Base-by-base conservation (phyloP, 1,140 invertebrate genomes). In the Drosophila equinoxialis region DNA sequence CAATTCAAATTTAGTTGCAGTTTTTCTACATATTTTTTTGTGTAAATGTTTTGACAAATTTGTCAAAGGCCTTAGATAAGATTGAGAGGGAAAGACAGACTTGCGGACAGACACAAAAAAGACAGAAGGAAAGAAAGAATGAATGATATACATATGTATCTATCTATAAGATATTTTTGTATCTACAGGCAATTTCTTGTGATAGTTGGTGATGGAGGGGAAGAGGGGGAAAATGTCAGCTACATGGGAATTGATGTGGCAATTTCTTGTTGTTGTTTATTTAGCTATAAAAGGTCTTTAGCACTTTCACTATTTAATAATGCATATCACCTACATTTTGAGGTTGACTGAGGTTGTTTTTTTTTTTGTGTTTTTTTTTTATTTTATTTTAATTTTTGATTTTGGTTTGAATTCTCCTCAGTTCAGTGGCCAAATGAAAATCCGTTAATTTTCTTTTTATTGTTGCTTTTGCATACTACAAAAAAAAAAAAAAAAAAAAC, bases 231-330 rank as follows among this genome's bases (percentile, higher is more conserved):
- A 14, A 7, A n/a, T 14, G 7, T 5, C 45, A 48, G 45, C 42
- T 17, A 45, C 42, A 48, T 20, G 39, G 68, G 58, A 42, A 58
- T 39, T 42, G 65, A 74, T 75, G 65, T 75, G 61, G 71, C 65
- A 69, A 65, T 23, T 64, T 55, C 39, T 69, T 76, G 60, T 55
- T 76, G 55, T 55, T 66, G 13, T 54, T 63, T 42, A 33, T n/a
- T 30, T 39, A 54, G 57, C 11, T 20, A 33, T 17, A 48, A 23
- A 26, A 33, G 76, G 83, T 87, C 83, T 86, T 87, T 45, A 17
- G 84, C 83, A 87, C 83, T 87, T 87, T 87, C 83, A 81, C 83
- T 89, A 71, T 74, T 83, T 87, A 83, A 83, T 77, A 87, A 87
- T 87, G 83, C 83, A 89, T 77, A 77, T 77, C 83, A 87, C 83